Evolutionary conservation across 2,797 vertebrate species (phyloP), one percentile per base, ranked within the genome.

Genomic region (Cygnus olor): DNA sequence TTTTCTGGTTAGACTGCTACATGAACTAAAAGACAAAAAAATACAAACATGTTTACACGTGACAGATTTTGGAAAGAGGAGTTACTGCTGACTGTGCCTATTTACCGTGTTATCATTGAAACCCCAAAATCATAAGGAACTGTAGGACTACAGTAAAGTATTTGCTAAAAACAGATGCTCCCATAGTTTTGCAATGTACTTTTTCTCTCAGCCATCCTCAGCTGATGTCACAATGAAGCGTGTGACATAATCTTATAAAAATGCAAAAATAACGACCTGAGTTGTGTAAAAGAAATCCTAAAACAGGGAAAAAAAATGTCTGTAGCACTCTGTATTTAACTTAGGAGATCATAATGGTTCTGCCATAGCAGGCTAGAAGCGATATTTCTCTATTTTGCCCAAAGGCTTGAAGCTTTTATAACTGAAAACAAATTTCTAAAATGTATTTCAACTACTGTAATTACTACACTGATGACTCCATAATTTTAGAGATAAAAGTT

Each of bases 341-440:
- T 58, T 51, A 21, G 86, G 49, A 72, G 81, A 30, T 47, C 38
- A 34, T 8, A 58, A 61, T 10, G 32, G 69, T 6, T 92, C 90
- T 83, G 72, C 78, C 79, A 72, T 45, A 44, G 71, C 60, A 88
- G 83, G 3, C 44, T n/a, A 3, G 1, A 4, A 54, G 69, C 4
- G 6, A 4, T 65, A 27, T 38, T 80, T 68, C 79, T 83, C 45
- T 63, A 53, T 8, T 53, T 58, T 83, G 64, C 69, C 36, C 58
- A 83, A 78, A 78, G 53, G 49, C 61, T 74, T 63, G 74, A 89
- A 69, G 72, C 58, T 89, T 80, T 92, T 58, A 78, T 16, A 61
- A 70, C 47, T 27, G 54, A 80, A 95, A 90, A 63, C 40, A 74
- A 30, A 77, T 69, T 90, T 95, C n/a, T 7, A 65, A 90, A 92